phyloP scores from a whole-genome alignment of 2,113 vertebrate genomes.

The Phrynosoma blainvillii region DNA sequence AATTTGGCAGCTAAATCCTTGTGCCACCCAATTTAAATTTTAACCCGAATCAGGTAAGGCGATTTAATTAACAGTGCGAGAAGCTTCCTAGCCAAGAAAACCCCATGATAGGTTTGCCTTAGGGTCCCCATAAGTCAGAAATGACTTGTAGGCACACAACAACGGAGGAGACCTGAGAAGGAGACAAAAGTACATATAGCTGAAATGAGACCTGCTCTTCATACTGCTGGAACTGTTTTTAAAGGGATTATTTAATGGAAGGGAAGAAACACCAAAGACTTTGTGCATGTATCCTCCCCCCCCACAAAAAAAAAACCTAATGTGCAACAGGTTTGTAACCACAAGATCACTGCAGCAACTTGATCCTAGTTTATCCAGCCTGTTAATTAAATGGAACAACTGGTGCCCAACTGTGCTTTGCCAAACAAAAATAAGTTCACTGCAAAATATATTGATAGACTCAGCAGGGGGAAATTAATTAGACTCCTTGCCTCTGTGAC shows the following conservation, averaged over 20 bases:
- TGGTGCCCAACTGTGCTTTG: not conserved
- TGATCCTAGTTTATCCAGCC: not conserved
- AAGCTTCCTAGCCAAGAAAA: not conserved
- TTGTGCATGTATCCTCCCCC: not conserved
- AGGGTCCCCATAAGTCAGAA: too few species aligned
- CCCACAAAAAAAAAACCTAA: too few species aligned
- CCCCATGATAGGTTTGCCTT: too few species aligned
- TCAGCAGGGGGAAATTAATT: not conserved
- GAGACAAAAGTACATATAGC: too few species aligned
- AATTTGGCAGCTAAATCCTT: too few species aligned
- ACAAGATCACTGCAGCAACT: not conserved
- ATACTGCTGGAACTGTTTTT: not conserved
- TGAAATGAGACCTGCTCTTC: too few species aligned
- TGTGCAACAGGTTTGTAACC: not conserved
- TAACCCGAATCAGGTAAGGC: too few species aligned
- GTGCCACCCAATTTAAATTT: too few species aligned
- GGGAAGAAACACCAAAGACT: not conserved
- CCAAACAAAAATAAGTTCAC: not conserved
- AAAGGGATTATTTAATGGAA: not conserved
- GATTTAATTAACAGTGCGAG: too few species aligned
- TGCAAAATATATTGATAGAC: not conserved
- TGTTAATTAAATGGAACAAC: slow-evolving; percentile 10
- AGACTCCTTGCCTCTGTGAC: not conserved
- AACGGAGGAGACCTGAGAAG: too few species aligned
- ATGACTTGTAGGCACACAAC: too few species aligned